These are phyloP conservation scores for Brachyrhaphis roseni DNA, from an alignment of 2,797 vertebrate species.

Conservation along the genomic window DNA sequence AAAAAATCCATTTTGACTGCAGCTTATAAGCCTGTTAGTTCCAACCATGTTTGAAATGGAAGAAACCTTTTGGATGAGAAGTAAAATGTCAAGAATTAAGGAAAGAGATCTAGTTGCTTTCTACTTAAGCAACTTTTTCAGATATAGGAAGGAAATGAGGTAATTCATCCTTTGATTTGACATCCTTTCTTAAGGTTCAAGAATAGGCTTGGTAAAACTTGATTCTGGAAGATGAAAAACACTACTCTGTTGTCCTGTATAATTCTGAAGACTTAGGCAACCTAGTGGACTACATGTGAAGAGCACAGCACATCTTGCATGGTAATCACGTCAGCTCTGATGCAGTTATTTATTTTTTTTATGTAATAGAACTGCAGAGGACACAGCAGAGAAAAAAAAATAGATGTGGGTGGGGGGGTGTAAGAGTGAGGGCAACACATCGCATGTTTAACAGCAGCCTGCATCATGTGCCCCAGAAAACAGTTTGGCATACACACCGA, in stretches of 20 bases:
- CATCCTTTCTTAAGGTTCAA: constrained; percentile 16
- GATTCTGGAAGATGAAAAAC: constrained; percentile 14
- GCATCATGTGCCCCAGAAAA: constrained; percentile 50
- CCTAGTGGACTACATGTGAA: constrained; percentile 61
- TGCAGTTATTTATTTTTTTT: constrained; percentile 27
- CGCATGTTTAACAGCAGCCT: constrained; percentile 34
- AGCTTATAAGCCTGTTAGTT: background rate
- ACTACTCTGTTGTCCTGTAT: constrained; percentile 23
- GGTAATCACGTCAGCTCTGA: constrained; percentile 65
- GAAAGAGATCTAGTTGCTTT: background rate
- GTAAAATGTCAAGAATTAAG: background rate
- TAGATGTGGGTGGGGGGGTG: background rate
- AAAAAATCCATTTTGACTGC: background rate
- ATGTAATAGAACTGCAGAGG: constrained; percentile 47
- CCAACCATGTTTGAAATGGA: background rate
- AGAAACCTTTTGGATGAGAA: background rate
- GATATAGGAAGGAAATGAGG: background rate
- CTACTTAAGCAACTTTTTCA: background rate
- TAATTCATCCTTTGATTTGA: background rate
- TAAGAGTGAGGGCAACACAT: constrained; percentile 16
- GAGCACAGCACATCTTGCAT: constrained; percentile 63
- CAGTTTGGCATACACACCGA: constrained; percentile 57
- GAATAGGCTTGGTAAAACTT: background rate
- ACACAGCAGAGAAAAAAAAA: constrained; percentile 13
- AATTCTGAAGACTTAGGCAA: constrained; percentile 38